Evolutionary conservation across 1,140 invertebrate species (phyloP).

Genomic region (Drosophila virilis): DNA sequence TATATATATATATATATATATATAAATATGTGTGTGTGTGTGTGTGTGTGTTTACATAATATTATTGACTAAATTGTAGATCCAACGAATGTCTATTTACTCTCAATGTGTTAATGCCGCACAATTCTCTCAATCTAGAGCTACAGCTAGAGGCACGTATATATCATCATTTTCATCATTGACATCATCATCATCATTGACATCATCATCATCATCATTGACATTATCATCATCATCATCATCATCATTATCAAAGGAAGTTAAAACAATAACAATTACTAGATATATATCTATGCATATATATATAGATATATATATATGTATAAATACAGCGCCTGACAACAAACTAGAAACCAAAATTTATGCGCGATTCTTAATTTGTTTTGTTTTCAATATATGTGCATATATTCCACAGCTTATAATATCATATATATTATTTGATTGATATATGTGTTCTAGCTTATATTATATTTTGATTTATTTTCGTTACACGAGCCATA

Average conservation of each 20-base stretch:
- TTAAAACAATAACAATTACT: slow-evolving; percentile 49
- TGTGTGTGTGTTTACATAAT: slow-evolving; percentile 54
- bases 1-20: slow-evolving; percentile 1
- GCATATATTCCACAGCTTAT: not conserved
- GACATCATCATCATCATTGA: slow-evolving; percentile 5
- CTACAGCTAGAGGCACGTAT: slow-evolving; percentile 27
- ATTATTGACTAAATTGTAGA: slow-evolving; percentile 81
- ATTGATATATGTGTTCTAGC: not conserved
- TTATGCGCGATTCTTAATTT: not conserved
- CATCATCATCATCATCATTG: slow-evolving; percentile 10
- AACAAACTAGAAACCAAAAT: not conserved
- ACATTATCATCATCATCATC: not conserved
- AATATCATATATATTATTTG: slow-evolving; percentile 2
- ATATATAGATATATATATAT: not conserved
- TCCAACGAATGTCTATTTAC: slow-evolving; percentile 76
- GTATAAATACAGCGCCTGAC: slow-evolving; percentile 1
- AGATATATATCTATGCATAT: slow-evolving; percentile 15
- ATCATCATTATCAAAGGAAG: slow-evolving; percentile 28
- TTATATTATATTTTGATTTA: not conserved
- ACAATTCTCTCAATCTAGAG: slow-evolving; percentile 16
- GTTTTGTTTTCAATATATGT: not conserved
- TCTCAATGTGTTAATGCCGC: slow-evolving; percentile 39
- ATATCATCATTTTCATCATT: slow-evolving; percentile 15
- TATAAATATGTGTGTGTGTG: slow-evolving; percentile 11
- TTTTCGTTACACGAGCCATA: too few relatives aligned